A percentile compares a stretch with the other conserved stretches of the same genome.
These are phyloP conservation scores for Camponotus vicinus DNA, from an alignment of 1,140 invertebrate genomes.

Conservation along the genomic window DNA sequence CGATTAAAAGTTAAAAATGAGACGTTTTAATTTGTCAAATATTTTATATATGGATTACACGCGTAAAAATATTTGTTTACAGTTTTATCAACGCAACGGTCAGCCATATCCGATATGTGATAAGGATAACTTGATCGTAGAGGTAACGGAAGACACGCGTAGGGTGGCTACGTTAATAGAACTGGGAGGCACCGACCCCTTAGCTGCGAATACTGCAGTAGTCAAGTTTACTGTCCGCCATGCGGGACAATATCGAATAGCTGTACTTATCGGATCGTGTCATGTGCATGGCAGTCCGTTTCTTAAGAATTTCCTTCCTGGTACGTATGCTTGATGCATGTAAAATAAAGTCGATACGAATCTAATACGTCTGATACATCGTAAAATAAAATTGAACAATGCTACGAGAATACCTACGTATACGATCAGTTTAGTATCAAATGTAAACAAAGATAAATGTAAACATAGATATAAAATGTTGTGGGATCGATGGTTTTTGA, in stretches of 20 bases:
- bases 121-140: conserved; percentile 94
- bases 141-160: conserved; percentile 93
- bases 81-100: conserved; percentile 97
- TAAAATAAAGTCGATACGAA: too few species aligned
- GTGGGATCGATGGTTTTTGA: neutral
- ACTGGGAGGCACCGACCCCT: conserved; percentile 93
- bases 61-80: conserved; percentile 69
- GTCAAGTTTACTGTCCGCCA: conserved; percentile 97
- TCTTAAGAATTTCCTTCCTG: conserved; percentile 89
- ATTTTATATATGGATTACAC: neutral
- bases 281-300: conserved; percentile 90
- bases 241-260: conserved; percentile 95
- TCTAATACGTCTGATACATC: neutral
- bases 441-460: neutral
- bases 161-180: conserved; percentile 95
- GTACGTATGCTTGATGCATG: conserved; percentile 79
- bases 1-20: too few species aligned
- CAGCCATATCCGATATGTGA: conserved; percentile 97
- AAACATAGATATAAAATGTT: neutral
- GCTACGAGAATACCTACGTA: neutral
- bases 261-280: conserved; percentile 92
- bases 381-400: conserved; percentile 17
- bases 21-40: neutral
- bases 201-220: conserved; percentile 93
- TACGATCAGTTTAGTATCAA: neutral